phyloP scores from a whole-genome alignment of 2,888 invertebrate genomes.

The Morpho deidamia region DNA sequence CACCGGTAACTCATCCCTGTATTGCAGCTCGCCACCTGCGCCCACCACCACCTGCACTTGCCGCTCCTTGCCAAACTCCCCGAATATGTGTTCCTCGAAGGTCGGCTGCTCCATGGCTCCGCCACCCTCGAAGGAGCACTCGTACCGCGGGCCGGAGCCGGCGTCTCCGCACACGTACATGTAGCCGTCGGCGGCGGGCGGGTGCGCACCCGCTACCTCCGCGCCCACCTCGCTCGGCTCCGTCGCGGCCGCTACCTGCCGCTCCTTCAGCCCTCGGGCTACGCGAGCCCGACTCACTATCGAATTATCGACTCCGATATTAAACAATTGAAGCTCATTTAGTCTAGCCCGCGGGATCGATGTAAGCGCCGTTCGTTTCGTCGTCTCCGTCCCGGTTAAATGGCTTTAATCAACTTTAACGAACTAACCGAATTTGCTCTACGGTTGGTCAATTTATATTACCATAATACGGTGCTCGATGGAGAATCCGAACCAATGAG shows the following conservation, averaged over 20 bases:
- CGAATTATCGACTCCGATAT: slow-evolving; percentile 56
- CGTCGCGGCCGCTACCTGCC: slow-evolving; percentile 56
- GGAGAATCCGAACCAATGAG: slow-evolving; percentile 54
- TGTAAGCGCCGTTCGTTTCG: slow-evolving; percentile 71
- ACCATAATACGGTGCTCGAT: slow-evolving; percentile 63
- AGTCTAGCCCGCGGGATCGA: slow-evolving; percentile 65
- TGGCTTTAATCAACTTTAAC: slow-evolving; percentile 79
- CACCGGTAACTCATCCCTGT: slow-evolving; percentile 65
- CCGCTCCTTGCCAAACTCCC: slow-evolving; percentile 82
- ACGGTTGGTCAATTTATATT: slow-evolving; percentile 80
- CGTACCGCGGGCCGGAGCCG: slow-evolving; percentile 56
- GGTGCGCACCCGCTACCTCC: slow-evolving; percentile 70
- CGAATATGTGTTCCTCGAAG: slow-evolving; percentile 89
- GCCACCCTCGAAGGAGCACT: slow-evolving; percentile 62
- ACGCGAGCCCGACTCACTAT: slow-evolving; percentile 37
- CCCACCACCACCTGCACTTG: slow-evolving; percentile 71
- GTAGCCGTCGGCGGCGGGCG: slow-evolving; percentile 67
- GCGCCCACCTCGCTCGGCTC: slow-evolving; percentile 67
- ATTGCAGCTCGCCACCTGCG: slow-evolving; percentile 70
- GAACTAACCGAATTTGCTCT: slow-evolving; percentile 77
- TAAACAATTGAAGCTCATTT: slow-evolving; percentile 75
- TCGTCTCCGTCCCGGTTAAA: slow-evolving; percentile 74
- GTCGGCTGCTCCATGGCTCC: slow-evolving; percentile 80
- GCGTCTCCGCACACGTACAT: slow-evolving; percentile 72
- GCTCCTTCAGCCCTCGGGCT: slow-evolving; percentile 36